Percentiles rank a stretch among this genome's conserved stretches.
phyloP scores from a whole-genome alignment of 1,140 invertebrate species.

The Temnothorax curvispinosus region DNA sequence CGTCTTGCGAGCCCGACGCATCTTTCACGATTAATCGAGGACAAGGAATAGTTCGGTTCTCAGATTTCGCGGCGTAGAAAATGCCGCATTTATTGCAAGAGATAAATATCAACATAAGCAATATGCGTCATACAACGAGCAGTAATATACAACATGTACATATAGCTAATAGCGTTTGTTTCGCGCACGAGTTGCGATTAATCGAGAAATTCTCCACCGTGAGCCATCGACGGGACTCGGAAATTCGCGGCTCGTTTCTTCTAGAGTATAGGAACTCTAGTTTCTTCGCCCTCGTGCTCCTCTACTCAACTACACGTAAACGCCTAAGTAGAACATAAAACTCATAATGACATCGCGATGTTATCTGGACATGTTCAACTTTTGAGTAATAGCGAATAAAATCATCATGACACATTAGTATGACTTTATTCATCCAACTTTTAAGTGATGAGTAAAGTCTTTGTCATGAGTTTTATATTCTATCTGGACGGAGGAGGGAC shows the following conservation, averaged over 20 bases:
- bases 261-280: too few species aligned
- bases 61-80: constrained; percentile 74
- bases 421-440: too few species aligned
- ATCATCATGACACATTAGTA: too few species aligned
- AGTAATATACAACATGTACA: constrained; percentile 79
- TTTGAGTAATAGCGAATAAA: too few species aligned
- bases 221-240: neutral
- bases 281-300: neutral
- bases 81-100: constrained; percentile 81
- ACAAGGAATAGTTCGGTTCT: neutral
- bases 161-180: constrained; percentile 5
- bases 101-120: constrained; percentile 79
- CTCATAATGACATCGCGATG: too few species aligned
- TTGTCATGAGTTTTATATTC: too few species aligned
- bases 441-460: too few species aligned
- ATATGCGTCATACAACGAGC: constrained; percentile 65
- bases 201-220: neutral
- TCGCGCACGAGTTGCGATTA: neutral
- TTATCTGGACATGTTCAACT: too few species aligned
- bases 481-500: neutral
- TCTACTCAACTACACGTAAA: neutral
- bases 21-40: neutral
- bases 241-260: neutral
- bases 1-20: neutral
- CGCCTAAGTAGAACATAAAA: too few species aligned